Evolutionary conservation across 2,113 vertebrate species (phyloP).

Genomic region (Prionailurus viverrinus): DNA sequence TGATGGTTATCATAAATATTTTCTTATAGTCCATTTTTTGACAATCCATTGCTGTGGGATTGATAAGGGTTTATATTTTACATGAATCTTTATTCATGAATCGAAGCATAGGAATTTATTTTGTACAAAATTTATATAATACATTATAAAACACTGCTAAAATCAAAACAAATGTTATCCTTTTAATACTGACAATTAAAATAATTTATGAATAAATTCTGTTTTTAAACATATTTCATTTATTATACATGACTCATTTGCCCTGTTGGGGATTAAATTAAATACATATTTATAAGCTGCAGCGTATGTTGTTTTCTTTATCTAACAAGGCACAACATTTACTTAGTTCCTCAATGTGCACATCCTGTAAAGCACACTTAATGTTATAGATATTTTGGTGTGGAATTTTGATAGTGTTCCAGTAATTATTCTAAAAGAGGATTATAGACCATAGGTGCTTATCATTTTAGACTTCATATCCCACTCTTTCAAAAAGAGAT

Average conservation of each 20-base stretch:
- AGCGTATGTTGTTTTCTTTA: not conserved
- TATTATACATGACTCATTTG: slow-evolving; percentile 34
- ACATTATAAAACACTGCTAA: not conserved
- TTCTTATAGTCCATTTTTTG: not conserved
- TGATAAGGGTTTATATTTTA: not conserved
- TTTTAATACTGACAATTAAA: slow-evolving; percentile 49
- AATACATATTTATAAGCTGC: slow-evolving; percentile 52
- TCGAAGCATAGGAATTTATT: not conserved
- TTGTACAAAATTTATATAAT: not conserved
- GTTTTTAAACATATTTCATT: slow-evolving; percentile 47
- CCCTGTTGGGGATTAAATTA: not conserved
- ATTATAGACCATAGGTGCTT: not conserved
- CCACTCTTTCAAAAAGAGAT: not conserved
- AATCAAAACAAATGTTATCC: not conserved
- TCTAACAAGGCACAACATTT: not conserved
- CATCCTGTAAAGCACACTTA: not conserved
- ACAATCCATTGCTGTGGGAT: not conserved
- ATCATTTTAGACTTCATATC: not conserved
- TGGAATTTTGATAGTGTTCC: not conserved
- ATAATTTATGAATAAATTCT: slow-evolving; percentile 44
- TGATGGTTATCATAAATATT: not conserved
- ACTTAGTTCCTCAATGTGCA: not conserved
- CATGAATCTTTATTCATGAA: not conserved
- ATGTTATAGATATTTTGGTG: not conserved
- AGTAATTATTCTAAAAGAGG: not conserved